These are phyloP conservation scores for Homalodisca vitripennis DNA, from an alignment of 1,140 invertebrate genomes.

Conservation along the genomic window DNA sequence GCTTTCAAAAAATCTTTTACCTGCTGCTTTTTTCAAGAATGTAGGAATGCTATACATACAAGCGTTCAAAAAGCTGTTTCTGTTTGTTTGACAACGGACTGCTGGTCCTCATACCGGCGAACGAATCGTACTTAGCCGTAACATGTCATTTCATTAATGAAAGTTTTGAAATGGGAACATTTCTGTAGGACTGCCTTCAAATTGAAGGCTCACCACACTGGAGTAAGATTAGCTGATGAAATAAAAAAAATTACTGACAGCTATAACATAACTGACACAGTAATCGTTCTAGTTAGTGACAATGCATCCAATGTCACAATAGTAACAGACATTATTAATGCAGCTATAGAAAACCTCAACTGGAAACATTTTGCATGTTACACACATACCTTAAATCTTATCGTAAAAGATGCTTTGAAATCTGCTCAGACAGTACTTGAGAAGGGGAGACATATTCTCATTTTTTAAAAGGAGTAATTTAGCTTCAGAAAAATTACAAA, in stretches of 20 bases:
- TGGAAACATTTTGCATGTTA: constrained; percentile 38
- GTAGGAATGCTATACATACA: background rate
- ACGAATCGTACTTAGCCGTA: constrained; percentile 35
- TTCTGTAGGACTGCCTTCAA: constrained; percentile 31
- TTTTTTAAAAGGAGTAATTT: constrained; percentile 11
- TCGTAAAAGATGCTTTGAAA: constrained; percentile 31
- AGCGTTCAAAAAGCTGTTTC: constrained; percentile 4
- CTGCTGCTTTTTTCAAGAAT: constrained; percentile 36
- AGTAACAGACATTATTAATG: constrained; percentile 37
- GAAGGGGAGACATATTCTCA: constrained; percentile 15
- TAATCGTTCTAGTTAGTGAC: constrained; percentile 40
- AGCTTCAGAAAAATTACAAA: background rate
- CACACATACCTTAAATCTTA: constrained; percentile 37
- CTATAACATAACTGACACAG: constrained; percentile 40
- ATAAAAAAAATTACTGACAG: constrained; percentile 37
- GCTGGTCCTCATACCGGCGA: constrained; percentile 39
- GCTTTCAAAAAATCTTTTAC: constrained; percentile 33
- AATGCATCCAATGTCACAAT: too few species aligned
- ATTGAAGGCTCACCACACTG: constrained; percentile 14
- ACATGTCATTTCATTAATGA: constrained; percentile 40
- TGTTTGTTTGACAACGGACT: constrained; percentile 38
- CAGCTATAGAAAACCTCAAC: constrained; percentile 14
- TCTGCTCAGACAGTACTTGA: background rate
- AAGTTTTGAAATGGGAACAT: constrained; percentile 31
- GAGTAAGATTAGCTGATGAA: constrained; percentile 12